These are phyloP conservation scores for Struthidea cinerea DNA, from an alignment of 2,113 vertebrate genomes.

Conservation along the genomic window DNA sequence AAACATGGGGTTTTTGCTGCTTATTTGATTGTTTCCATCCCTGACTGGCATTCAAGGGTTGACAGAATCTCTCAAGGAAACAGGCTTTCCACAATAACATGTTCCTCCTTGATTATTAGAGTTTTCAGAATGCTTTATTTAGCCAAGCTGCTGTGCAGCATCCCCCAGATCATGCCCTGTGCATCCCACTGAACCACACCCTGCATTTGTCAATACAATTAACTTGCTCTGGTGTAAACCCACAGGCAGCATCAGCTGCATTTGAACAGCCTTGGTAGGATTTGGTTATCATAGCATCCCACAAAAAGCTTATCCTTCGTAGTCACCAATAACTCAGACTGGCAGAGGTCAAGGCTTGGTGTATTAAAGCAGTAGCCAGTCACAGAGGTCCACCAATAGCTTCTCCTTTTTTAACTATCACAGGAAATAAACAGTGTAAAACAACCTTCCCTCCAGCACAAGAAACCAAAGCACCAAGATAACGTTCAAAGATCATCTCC, in stretches of 20 bases:
- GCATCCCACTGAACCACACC: background rate
- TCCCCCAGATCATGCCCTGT: fast-evolving
- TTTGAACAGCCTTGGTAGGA: background rate
- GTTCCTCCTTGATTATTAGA: background rate
- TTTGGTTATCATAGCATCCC: fast-evolving
- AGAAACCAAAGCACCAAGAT: background rate
- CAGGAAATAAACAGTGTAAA: background rate
- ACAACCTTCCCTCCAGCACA: background rate
- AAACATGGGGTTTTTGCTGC: fast-evolving
- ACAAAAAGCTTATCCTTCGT: background rate
- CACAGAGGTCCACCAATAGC: background rate
- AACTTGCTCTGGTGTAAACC: background rate
- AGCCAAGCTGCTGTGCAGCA: background rate
- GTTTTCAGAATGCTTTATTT: background rate
- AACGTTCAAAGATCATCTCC: background rate
- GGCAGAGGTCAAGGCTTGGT: background rate
- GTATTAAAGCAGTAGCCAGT: background rate
- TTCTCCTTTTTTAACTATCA: background rate
- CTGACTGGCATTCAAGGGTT: background rate
- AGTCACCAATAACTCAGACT: background rate
- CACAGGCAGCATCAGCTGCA: background rate
- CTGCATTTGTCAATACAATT: background rate
- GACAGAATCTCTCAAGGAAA: background rate
- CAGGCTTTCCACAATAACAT: background rate
- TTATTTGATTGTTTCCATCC: background rate